These are phyloP conservation scores for Camponotus pennsylvanicus DNA, from an alignment of 1,140 invertebrate genomes.

Conservation along the genomic window DNA sequence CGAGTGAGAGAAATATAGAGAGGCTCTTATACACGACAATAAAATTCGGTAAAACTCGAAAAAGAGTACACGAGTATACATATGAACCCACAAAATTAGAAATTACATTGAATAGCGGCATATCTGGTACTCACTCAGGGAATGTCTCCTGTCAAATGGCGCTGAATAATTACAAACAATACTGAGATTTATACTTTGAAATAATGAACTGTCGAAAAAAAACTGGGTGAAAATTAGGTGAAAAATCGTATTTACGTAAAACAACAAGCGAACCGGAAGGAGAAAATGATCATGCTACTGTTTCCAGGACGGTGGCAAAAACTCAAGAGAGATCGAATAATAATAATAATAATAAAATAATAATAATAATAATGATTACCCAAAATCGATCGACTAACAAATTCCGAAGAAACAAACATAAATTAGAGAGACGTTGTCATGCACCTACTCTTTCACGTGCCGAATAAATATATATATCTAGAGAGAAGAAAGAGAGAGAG, in stretches of 20 bases:
- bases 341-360: slow-evolving; percentile 25
- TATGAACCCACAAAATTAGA: slow-evolving; percentile 82
- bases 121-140: slow-evolving; percentile 86
- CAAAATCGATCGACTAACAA: slow-evolving; percentile 72
- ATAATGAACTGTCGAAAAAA: slow-evolving; percentile 80
- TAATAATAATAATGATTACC: slow-evolving; percentile 66
- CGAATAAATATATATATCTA: slow-evolving; percentile 76
- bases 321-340: slow-evolving; percentile 57
- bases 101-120: slow-evolving; percentile 86
- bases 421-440: slow-evolving; percentile 76
- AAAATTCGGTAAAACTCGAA: slow-evolving; percentile 56
- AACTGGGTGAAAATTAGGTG: slow-evolving; percentile 82
- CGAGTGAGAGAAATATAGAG: slow-evolving; percentile 78
- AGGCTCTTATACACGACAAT: slow-evolving; percentile 52
- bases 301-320: slow-evolving; percentile 29
- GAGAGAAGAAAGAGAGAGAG: slow-evolving; percentile 57
- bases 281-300: slow-evolving; percentile 73
- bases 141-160: slow-evolving; percentile 86
- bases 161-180: slow-evolving; percentile 86
- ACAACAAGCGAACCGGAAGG: slow-evolving; percentile 48
- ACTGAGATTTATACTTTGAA: slow-evolving; percentile 86
- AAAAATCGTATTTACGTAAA: slow-evolving; percentile 68
- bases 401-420: slow-evolving; percentile 72
- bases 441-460: slow-evolving; percentile 80
- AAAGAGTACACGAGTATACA: slow-evolving; percentile 71